These are phyloP conservation scores for Meandrina meandrites DNA, from an alignment of 92 coral and sea anemone species.

Conservation along the genomic window DNA sequence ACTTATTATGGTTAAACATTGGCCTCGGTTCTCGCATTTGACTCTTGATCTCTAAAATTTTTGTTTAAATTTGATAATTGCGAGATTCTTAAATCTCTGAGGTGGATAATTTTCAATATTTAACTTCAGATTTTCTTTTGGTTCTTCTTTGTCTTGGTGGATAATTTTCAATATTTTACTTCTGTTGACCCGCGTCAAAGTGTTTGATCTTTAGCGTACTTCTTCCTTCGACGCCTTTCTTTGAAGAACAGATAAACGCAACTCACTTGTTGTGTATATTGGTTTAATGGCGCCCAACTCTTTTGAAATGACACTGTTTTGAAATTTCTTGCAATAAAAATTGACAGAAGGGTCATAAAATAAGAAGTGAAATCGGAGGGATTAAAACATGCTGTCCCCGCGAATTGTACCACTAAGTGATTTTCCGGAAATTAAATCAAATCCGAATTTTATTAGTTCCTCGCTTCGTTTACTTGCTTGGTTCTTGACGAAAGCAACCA, in stretches of 20 bases:
- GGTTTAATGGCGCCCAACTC: constrained; percentile 16
- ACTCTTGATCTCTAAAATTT: neutral
- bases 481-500: constrained; percentile 14
- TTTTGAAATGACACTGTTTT: constrained; percentile 31
- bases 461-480: constrained; percentile 34
- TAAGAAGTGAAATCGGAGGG: constrained; percentile 43
- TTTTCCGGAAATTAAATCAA: constrained; percentile 50
- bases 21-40: constrained; percentile 5
- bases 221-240: constrained; percentile 14
- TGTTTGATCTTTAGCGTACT: neutral
- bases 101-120: neutral
- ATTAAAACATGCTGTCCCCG: constrained; percentile 26
- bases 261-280: constrained; percentile 29
- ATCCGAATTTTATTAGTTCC: constrained; percentile 53
- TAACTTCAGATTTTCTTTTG: neutral
- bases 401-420: constrained; percentile 34
- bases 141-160: neutral
- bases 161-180: neutral
- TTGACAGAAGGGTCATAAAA: constrained; percentile 41
- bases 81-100: neutral
- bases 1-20: constrained; percentile 25
- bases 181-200: neutral
- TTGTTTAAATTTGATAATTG: neutral
- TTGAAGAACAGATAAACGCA: constrained; percentile 16
- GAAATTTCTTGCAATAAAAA: constrained; percentile 44